phyloP scores from a whole-genome alignment of 37 sponge, comb jelly and placozoan genomes.

The Hexactinellida sp. region DNA sequence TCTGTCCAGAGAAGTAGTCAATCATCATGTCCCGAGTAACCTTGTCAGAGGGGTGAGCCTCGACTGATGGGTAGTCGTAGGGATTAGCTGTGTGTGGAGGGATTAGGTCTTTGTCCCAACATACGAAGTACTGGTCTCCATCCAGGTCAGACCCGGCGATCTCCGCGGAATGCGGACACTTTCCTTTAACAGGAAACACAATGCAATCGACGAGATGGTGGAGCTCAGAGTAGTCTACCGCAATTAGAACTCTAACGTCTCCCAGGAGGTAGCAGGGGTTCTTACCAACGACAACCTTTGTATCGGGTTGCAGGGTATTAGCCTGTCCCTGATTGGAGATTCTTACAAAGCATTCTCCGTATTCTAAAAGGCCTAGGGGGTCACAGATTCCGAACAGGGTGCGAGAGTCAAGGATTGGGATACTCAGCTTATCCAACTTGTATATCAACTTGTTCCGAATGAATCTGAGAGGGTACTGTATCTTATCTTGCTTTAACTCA shows the following conservation, averaged over 20 bases:
- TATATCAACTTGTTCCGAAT: slow-evolving; percentile 26
- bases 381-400: slow-evolving; percentile 73
- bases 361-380: slow-evolving; percentile 28
- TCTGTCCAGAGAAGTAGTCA: slow-evolving; percentile 44
- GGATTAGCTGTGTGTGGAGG: slow-evolving; percentile 24
- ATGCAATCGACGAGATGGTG: slow-evolving; percentile 62
- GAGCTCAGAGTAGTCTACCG: slow-evolving; percentile 27
- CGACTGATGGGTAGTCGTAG: slow-evolving; percentile 41
- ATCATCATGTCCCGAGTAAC: slow-evolving; percentile 20
- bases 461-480: slow-evolving; percentile 7
- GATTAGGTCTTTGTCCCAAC: slow-evolving; percentile 56
- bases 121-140: slow-evolving; percentile 72
- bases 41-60: neutral
- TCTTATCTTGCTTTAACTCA: neutral
- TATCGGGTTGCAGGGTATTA: slow-evolving; percentile 18
- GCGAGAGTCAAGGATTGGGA: slow-evolving; percentile 53
- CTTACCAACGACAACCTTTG: slow-evolving; percentile 37
- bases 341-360: slow-evolving; percentile 60
- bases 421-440: slow-evolving; percentile 42
- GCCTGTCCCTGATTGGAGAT: slow-evolving; percentile 37
- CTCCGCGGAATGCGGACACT: slow-evolving; percentile 53
- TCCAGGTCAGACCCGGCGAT: slow-evolving; percentile 78
- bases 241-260: slow-evolving; percentile 44
- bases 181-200: slow-evolving; percentile 56
- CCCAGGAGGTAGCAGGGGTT: slow-evolving; percentile 64